A percentile compares a stretch with the other conserved stretches of the same genome.
These are phyloP conservation scores for Minunthozetes semirufus DNA, from an alignment of 2,888 invertebrate genomes.

Conservation along the genomic window DNA sequence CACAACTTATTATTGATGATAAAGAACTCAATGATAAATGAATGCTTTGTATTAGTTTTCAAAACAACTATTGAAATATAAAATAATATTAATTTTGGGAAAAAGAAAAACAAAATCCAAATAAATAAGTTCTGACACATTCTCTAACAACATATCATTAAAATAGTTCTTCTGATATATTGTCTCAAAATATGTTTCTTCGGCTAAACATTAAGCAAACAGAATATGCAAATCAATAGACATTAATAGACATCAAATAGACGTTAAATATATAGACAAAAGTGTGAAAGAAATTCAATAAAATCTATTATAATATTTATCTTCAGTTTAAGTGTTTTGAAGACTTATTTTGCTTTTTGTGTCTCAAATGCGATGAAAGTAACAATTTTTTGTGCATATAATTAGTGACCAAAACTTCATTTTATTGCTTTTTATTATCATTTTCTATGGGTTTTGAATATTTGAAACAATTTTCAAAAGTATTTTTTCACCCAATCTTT, in stretches of 20 bases:
- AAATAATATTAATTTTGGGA: neutral
- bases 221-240: conserved; percentile 2
- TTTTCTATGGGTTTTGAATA: too few species aligned
- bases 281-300: conserved; percentile 5
- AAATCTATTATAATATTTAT: neutral
- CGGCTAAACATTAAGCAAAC: neutral
- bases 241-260: neutral
- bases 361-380: too few species aligned
- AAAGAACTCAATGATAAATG: conserved; percentile 14
- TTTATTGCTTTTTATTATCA: neutral
- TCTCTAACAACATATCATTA: conserved; percentile 2
- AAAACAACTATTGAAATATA: neutral
- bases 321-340: neutral
- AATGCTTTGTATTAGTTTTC: neutral
- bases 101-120: neutral
- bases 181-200: neutral
- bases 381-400: too few species aligned
- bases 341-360: neutral
- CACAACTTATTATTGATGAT: conserved; percentile 17
- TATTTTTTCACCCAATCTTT: too few species aligned
- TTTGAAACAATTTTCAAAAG: too few species aligned
- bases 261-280: neutral
- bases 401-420: neutral
- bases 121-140: neutral
- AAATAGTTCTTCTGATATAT: neutral